A percentile compares a stretch with the other conserved stretches of the same genome.
phyloP scores from a whole-genome alignment of 53 echinoderm and acorn worm genomes.

The Henricia sp. region DNA sequence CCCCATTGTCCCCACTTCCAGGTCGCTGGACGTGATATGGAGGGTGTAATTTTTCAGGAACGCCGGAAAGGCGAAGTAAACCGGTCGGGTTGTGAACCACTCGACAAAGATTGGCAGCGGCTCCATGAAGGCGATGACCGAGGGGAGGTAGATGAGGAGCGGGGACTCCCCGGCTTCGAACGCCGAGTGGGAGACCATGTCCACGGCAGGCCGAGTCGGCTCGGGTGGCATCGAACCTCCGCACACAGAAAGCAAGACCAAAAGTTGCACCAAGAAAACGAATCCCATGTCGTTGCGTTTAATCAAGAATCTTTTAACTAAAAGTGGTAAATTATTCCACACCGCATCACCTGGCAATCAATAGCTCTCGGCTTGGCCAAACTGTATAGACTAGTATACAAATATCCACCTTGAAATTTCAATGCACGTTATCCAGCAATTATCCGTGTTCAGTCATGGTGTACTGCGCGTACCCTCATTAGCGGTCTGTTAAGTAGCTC shows the following conservation, averaged over 20 bases:
- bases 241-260: conserved; percentile 4
- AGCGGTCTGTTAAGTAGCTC: conserved; percentile 1
- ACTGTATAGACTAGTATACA: no score
- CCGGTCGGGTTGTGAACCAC: conserved; percentile 39
- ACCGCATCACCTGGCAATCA: neutral
- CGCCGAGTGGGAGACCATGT: neutral
- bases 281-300: neutral
- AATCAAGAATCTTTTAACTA: no score
- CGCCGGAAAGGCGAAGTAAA: conserved; percentile 32
- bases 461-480: neutral
- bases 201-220: conserved; percentile 19
- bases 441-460: no score
- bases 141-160: conserved; percentile 38
- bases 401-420: no score
- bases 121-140: conserved; percentile 41
- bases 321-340: neutral
- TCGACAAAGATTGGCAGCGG: conserved; percentile 39
- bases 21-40: conserved; percentile 31
- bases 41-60: conserved; percentile 53
- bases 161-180: conserved; percentile 17
- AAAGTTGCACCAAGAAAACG: neutral
- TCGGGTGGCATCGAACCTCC: conserved; percentile 6
- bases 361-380: no score
- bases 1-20: conserved; percentile 19
- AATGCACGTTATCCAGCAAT: no score